phyloP scores from a whole-genome alignment of 2,113 vertebrate genomes.

The Bubo scandiacus region DNA sequence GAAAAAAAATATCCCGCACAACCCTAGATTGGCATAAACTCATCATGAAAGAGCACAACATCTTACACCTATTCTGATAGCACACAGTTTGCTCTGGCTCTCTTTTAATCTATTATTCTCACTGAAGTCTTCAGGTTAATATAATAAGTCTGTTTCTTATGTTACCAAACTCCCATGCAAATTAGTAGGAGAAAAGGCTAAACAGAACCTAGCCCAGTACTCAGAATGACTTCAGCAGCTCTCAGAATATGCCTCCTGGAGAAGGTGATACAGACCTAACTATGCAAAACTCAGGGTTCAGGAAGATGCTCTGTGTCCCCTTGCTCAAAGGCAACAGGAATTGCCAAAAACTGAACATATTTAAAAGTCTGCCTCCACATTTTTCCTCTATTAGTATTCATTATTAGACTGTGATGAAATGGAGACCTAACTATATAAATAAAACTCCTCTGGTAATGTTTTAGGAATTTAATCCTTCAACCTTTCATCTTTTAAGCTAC shows the following conservation, averaged over 20 bases:
- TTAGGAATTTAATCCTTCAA: conserved; percentile 1
- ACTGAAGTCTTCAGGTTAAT: neutral
- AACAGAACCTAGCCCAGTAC: neutral
- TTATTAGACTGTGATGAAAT: neutral
- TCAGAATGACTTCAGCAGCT: neutral
- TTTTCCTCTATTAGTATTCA: neutral
- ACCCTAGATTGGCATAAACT: neutral
- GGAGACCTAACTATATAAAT: neutral
- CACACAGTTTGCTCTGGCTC: neutral
- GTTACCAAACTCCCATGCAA: neutral
- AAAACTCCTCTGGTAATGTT: neutral
- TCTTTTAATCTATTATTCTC: neutral
- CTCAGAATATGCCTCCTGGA: neutral
- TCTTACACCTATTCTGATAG: neutral
- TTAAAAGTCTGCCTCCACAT: neutral
- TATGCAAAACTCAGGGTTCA: neutral
- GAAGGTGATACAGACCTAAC: neutral
- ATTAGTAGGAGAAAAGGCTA: neutral
- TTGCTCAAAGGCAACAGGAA: neutral
- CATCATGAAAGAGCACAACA: neutral
- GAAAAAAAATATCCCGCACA: neutral
- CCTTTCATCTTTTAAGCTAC: conserved; percentile 7
- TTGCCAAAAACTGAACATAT: neutral
- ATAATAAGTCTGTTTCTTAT: neutral
- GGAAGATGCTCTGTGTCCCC: neutral